phyloP scores from a whole-genome alignment of 2,888 invertebrate species.

The Drosophila incognita region DNA sequence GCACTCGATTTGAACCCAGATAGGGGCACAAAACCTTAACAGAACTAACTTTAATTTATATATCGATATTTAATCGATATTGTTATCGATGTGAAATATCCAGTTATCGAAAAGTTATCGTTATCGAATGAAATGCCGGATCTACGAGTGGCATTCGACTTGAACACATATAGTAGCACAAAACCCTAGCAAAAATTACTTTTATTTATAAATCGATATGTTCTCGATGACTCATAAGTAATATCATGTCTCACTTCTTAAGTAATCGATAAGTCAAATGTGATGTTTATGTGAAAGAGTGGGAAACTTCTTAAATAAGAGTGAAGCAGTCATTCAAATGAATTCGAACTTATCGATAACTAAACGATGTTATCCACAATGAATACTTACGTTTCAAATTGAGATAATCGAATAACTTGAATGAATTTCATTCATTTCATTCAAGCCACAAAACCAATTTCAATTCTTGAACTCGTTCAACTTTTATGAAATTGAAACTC shows the following conservation, averaged over 20 bases:
- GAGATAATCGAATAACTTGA: background rate
- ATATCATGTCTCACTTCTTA: background rate
- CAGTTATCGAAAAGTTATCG: background rate
- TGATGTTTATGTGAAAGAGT: background rate
- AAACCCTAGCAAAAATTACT: background rate
- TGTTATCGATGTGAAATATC: too few relatives aligned
- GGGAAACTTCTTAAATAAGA: background rate
- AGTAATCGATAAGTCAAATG: too few relatives aligned
- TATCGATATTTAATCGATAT: too few relatives aligned
- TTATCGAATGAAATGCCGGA: background rate
- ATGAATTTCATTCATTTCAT: background rate
- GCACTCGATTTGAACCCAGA: background rate
- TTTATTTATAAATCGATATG: background rate
- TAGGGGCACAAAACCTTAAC: background rate
- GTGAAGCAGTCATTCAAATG: background rate
- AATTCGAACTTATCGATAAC: background rate
- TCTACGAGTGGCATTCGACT: background rate
- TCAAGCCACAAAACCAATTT: background rate
- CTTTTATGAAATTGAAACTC: slow-evolving; percentile 6
- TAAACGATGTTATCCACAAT: background rate
- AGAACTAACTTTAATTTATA: background rate
- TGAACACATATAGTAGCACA: rapidly evolving
- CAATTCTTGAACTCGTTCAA: background rate
- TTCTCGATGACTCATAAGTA: background rate
- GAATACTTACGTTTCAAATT: background rate